phyloP scores from a whole-genome alignment of 2,797 vertebrate genomes.

The Morelia viridis region DNA sequence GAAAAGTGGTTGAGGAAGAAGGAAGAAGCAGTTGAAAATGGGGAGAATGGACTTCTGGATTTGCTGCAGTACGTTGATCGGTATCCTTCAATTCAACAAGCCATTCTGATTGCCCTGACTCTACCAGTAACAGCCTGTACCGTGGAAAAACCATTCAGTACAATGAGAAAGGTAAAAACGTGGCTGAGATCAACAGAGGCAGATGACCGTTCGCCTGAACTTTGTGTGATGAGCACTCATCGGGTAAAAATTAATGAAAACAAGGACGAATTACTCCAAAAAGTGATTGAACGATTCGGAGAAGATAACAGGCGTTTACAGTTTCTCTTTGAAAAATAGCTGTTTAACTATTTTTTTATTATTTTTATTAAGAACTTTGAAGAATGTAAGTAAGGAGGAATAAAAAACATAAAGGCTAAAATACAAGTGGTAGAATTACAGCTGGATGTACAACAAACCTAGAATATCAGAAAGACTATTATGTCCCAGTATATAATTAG shows the following conservation, averaged over 20 bases:
- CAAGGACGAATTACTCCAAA: neutral
- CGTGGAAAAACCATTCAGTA: neutral
- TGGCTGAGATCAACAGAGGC: neutral
- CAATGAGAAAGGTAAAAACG: neutral
- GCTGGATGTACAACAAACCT: neutral
- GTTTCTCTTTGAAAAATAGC: neutral
- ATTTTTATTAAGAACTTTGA: neutral
- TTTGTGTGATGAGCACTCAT: constrained; percentile 2
- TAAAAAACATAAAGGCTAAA: neutral
- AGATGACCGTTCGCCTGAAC: neutral
- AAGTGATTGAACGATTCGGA: neutral
- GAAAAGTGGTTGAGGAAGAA: neutral
- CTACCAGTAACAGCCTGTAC: neutral
- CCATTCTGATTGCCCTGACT: neutral
- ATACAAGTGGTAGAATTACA: neutral
- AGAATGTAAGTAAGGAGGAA: neutral
- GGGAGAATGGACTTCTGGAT: neutral
- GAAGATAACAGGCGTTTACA: neutral
- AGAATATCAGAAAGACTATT: neutral
- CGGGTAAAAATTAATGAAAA: neutral
- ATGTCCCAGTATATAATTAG: neutral
- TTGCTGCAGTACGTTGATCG: neutral
- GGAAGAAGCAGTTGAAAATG: neutral
- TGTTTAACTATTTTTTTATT: neutral
- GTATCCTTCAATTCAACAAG: neutral